Conservation (phyloP, 2,888 invertebrate genomes). For the Chrysolina haemoptera region DNA sequence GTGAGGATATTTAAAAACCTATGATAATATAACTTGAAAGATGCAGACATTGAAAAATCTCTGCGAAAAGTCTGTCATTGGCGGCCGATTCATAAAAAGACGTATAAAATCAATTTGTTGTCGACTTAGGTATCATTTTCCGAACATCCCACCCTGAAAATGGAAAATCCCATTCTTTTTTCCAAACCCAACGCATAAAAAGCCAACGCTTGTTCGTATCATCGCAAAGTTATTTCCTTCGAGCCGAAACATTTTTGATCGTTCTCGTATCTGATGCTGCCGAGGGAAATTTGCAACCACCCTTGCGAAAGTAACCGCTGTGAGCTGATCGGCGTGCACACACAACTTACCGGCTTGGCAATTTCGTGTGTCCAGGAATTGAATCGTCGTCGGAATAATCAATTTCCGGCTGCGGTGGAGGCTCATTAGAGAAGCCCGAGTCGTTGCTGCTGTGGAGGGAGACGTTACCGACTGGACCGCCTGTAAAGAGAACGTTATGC, state of each 20-base stretch:
- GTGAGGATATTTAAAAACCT: too few relatives aligned
- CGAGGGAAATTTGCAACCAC: constrained; percentile 33
- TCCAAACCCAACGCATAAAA: background rate
- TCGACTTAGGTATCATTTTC: too few relatives aligned
- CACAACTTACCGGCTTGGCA: constrained; percentile 71
- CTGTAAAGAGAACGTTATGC: constrained; percentile 41
- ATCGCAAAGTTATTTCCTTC: background rate
- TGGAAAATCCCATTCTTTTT: background rate
- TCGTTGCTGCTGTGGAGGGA: constrained; percentile 93
- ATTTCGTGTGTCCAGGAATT: constrained; percentile 75
- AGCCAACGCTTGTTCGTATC: background rate
- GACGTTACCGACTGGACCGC: constrained; percentile 76
- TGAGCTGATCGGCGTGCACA: constrained; percentile 24
- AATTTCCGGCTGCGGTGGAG: constrained; percentile 88
- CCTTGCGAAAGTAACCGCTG: constrained; percentile 28
- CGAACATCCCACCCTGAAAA: too few relatives aligned
- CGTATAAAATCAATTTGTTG: background rate
- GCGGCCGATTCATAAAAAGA: too few relatives aligned
- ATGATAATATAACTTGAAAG: too few relatives aligned
- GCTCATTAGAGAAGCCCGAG: constrained; percentile 92
- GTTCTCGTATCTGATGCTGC: background rate
- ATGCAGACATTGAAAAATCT: too few relatives aligned
- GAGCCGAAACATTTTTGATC: background rate
- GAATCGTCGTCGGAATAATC: constrained; percentile 93
- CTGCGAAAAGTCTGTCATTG: too few relatives aligned